phyloP scores from a whole-genome alignment of 2,888 invertebrate genomes.

The Mesoligia furuncula region DNA sequence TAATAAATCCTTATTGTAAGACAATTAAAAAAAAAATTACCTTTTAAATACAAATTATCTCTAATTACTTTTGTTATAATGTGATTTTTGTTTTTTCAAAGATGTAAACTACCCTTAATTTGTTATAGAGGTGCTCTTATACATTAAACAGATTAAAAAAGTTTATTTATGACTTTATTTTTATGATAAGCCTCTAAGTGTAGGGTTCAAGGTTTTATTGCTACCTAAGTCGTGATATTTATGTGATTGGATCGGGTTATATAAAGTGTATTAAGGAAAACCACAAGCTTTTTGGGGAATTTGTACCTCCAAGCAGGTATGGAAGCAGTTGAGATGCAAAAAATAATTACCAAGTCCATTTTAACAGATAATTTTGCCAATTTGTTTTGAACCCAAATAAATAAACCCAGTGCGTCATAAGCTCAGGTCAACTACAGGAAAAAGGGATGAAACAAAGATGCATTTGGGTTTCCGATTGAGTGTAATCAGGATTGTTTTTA shows the following conservation, averaged over 20 bases:
- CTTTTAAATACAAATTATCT: constrained; percentile 38
- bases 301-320: background rate
- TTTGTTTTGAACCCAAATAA: background rate
- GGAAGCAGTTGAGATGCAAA: constrained; percentile 12
- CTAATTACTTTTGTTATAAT: constrained; percentile 25
- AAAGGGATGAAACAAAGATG: background rate
- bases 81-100: constrained; percentile 41
- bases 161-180: constrained; percentile 52
- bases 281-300: constrained; percentile 27
- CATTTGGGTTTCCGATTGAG: background rate
- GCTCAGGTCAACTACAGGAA: background rate
- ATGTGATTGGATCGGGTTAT: constrained; percentile 32
- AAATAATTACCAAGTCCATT: constrained; percentile 13
- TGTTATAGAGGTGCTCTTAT: constrained; percentile 55
- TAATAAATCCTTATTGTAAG: background rate
- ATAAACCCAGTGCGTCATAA: background rate
- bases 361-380: constrained; percentile 10
- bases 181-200: constrained; percentile 36
- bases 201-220: constrained; percentile 52
- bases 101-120: constrained; percentile 40
- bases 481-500: background rate
- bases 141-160: constrained; percentile 57
- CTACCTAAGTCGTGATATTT: constrained; percentile 45
- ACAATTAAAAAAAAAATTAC: constrained; percentile 19
- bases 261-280: constrained; percentile 59